Percentiles rank a stretch among this genome's conserved stretches.
Conservation (phyloP, 2,888 invertebrate genomes). For the Seira sanloemensis region DNA sequence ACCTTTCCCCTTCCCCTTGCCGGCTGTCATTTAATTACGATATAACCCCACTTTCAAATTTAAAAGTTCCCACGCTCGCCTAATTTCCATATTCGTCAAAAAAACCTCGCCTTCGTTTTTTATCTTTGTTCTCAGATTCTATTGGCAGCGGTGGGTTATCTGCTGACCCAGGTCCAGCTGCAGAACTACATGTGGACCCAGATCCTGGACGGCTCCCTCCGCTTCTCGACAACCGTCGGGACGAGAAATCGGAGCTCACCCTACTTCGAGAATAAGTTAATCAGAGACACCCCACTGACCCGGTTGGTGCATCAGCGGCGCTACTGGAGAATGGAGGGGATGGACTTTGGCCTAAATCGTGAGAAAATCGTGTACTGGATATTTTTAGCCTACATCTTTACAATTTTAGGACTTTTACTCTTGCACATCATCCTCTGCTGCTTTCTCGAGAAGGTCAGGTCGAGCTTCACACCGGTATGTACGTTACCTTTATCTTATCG, state of each 20-base stretch:
- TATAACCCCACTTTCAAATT: too few species aligned
- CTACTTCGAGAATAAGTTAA: conserved; percentile 15
- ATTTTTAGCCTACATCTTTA: not conserved
- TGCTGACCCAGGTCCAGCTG: not conserved
- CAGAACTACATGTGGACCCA: too few species aligned
- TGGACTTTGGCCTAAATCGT: conserved; percentile 16
- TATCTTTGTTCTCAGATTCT: too few species aligned
- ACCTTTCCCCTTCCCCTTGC: too few species aligned
- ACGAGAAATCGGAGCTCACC: not conserved
- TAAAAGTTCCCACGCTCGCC: too few species aligned
- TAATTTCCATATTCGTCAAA: too few species aligned
- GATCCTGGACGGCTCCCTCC: too few species aligned
- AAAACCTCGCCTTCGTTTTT: too few species aligned
- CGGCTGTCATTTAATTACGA: too few species aligned
- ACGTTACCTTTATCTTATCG: too few species aligned
- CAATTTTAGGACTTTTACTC: not conserved
- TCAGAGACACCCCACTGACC: not conserved
- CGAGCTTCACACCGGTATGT: conserved; percentile 33
- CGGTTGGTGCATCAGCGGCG: not conserved
- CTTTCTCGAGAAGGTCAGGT: not conserved
- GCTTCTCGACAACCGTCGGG: not conserved
- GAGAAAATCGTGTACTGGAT: too few species aligned
- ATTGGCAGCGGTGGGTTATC: not conserved
- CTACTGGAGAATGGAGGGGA: not conserved
- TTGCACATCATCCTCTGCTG: not conserved